A percentile compares a stretch with the other conserved stretches of the same genome.
Evolutionary conservation across 2,113 vertebrate species (phyloP).

Genomic region (Grus americana): DNA sequence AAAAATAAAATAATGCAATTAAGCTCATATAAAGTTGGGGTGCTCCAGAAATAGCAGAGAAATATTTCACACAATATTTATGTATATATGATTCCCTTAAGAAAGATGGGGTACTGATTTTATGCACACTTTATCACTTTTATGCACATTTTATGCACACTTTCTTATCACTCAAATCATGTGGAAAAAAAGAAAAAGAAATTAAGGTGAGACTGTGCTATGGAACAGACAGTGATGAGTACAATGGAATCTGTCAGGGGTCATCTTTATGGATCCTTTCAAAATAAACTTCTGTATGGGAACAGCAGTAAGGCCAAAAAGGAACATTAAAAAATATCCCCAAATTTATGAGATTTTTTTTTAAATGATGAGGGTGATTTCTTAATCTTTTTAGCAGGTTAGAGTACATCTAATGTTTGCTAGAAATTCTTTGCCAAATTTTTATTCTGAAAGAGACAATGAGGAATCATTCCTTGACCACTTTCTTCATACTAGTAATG

Average conservation of each 20-base stretch:
- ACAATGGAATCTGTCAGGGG: background rate
- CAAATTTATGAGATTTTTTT: background rate
- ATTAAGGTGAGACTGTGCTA: background rate
- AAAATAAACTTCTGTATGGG: background rate
- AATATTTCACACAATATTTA: constrained; percentile 35
- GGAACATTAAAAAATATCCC: background rate
- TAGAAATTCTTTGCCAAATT: background rate
- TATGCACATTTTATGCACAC: constrained; percentile 36
- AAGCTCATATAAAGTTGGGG: constrained; percentile 46
- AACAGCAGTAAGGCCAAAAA: background rate
- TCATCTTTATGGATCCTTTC: background rate
- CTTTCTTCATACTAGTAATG: background rate
- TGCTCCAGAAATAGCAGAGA: constrained; percentile 32
- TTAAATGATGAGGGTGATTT: background rate
- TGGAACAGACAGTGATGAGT: background rate
- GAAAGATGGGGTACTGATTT: constrained; percentile 37
- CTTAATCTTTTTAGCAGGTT: background rate
- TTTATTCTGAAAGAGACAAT: background rate
- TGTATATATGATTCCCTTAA: background rate
- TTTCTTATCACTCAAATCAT: background rate
- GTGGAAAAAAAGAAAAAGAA: background rate
- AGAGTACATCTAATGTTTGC: background rate
- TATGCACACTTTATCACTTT: constrained; percentile 30
- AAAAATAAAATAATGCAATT: constrained; percentile 62
- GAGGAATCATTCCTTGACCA: background rate